Evolutionary conservation across 2,888 invertebrate genomes (phyloP).

Genomic region (Calameuta idolon): DNA sequence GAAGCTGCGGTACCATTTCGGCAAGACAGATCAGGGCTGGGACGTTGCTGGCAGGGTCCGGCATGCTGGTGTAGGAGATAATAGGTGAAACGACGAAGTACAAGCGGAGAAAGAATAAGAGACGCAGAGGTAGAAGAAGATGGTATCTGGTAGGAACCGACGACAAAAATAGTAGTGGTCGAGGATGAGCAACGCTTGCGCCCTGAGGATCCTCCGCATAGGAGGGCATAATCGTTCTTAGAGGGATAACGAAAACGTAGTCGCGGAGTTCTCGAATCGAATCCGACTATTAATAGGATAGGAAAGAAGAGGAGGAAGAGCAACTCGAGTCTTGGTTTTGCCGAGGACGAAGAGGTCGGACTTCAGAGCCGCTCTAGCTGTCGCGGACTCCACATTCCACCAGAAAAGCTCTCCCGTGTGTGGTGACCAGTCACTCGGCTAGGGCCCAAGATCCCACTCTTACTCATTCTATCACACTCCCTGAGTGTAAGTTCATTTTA

Average conservation of each 20-base stretch:
- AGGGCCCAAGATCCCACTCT: constrained; percentile 63
- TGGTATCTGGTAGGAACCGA: constrained; percentile 22
- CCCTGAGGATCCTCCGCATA: constrained; percentile 12
- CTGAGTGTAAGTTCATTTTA: constrained; percentile 59
- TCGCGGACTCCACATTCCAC: constrained; percentile 80
- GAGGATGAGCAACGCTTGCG: constrained; percentile 44
- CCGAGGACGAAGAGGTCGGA: constrained; percentile 52
- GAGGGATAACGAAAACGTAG: neutral
- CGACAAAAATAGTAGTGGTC: constrained; percentile 48
- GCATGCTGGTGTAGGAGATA: constrained; percentile 4
- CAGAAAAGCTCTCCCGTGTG: constrained; percentile 61
- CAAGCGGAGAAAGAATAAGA: neutral
- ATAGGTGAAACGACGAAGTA: constrained; percentile 22
- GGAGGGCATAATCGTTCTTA: neutral
- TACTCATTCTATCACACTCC: constrained; percentile 71
- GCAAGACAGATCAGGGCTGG: neutral
- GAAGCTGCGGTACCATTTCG: neutral
- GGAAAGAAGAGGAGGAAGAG: constrained; percentile 38
- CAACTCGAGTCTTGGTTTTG: constrained; percentile 49
- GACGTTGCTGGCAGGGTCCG: neutral
- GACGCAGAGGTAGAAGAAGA: neutral
- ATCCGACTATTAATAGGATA: constrained; percentile 39
- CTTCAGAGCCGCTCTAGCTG: constrained; percentile 77
- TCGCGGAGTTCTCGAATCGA: constrained; percentile 34
- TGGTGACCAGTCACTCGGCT: constrained; percentile 34